Evolutionary conservation across 2,113 vertebrate species (phyloP).

Genomic region (Macquaria ambigua): DNA sequence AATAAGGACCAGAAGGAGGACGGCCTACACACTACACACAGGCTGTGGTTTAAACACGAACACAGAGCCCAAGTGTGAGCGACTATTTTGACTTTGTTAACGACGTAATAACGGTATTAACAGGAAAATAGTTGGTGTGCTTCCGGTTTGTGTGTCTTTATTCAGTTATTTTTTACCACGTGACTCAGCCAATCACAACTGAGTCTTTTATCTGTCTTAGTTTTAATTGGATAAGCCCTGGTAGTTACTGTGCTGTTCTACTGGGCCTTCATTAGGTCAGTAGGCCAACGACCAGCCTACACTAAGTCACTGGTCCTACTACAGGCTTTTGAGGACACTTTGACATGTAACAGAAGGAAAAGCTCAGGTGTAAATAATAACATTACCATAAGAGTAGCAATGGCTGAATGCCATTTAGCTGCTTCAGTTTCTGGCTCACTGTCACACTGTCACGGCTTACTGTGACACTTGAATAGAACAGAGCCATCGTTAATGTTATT

Average conservation of each 20-base stretch:
- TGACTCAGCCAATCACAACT: not conserved
- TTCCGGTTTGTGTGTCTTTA: not conserved
- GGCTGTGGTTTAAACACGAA: not conserved
- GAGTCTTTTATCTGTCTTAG: not conserved
- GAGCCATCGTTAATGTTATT: too few relatives aligned
- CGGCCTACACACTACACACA: slow-evolving; percentile 33
- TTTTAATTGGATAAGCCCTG: not conserved
- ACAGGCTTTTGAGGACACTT: not conserved
- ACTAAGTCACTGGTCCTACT: not conserved
- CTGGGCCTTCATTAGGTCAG: not conserved
- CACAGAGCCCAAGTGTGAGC: not conserved
- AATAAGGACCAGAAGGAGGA: not conserved
- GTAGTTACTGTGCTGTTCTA: not conserved
- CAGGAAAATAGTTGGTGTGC: not conserved
- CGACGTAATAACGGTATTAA: too few relatives aligned
- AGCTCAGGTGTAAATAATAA: not conserved
- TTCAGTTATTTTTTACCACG: not conserved
- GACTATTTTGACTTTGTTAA: too few relatives aligned
- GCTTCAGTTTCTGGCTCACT: not conserved
- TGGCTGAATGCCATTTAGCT: not conserved
- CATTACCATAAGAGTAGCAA: not conserved
- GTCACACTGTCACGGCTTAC: too few relatives aligned
- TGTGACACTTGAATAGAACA: too few relatives aligned
- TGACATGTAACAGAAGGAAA: not conserved
- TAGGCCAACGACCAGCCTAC: not conserved